Base-by-base conservation (phyloP, 2,888 invertebrate species). In the Tetranychus truncatus region DNA sequence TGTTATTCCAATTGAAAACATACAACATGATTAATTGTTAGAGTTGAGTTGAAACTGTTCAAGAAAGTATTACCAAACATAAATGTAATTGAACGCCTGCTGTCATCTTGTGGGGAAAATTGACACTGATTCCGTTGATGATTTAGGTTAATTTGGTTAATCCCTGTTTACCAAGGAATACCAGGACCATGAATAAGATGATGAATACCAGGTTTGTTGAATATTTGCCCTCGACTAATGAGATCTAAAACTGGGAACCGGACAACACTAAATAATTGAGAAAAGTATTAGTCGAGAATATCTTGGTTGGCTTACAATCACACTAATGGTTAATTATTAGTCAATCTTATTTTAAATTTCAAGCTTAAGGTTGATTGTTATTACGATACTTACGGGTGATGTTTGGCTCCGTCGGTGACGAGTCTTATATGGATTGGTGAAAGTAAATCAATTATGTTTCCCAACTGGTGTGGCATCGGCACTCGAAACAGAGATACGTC, bases 391-490 rank as follows among this genome's bases (percentile, higher is more conserved):
- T 73, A 73, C 73, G 73, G 73, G 0, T 9, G 24, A 73, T 73
- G 73, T 65, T 55, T 55, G 18, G 46, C 55, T 24, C 73, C 73
- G 15, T 73, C 55, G 20, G 73, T 65, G 65, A 9, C 46, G 3
- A 73, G 7, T 73, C 73, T 73, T 15, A 73, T 66, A 18, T 55
- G 66, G 24, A 73, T 34, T 11, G 73, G 73, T 55, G 65, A n/a
- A 6, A 73, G 34, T 5, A 73, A 21, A 55, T 73, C 73, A n/a
- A 73, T n/a, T 11, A 73, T 55, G 45, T 73, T 73, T 18, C 18
- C 55, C 65, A 73, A 55, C 46, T 73, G 73, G 21, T 73, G 73
- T 5, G 73, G 73, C 21, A 72, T 46, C 7, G 72, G 72, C 20
- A 72, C 44, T 20, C 72, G 72, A 18, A 72, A 72, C 21, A 69